A percentile compares a stretch with the other conserved stretches of the same genome.
Conservation (phyloP, 2,888 invertebrate species). For the Oxyteleia sp. region DNA sequence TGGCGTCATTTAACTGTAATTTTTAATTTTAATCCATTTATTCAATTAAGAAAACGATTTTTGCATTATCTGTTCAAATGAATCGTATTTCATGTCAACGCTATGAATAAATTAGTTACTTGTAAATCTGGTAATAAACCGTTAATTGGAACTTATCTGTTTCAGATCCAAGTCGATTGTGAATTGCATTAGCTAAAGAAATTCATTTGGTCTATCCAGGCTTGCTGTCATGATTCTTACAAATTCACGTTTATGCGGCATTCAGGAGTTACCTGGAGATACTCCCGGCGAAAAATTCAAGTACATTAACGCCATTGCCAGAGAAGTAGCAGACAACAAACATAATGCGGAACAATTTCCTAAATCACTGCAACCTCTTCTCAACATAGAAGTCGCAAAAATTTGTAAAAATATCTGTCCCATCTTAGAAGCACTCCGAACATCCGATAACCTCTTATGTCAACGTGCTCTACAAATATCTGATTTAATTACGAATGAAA, state of each 20-base stretch:
- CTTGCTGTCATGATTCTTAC: too few relatives aligned
- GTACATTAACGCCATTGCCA: conserved; percentile 76
- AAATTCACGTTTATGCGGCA: conserved; percentile 80
- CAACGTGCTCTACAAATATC: conserved; percentile 78
- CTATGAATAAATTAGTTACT: too few relatives aligned
- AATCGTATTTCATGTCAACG: too few relatives aligned
- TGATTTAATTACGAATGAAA: conserved; percentile 81
- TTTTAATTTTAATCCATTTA: too few relatives aligned
- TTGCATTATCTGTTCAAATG: too few relatives aligned
- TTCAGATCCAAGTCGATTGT: too few relatives aligned
- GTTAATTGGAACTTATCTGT: too few relatives aligned
- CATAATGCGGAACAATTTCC: conserved; percentile 62
- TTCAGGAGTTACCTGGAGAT: conserved; percentile 80
- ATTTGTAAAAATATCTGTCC: conserved; percentile 69
- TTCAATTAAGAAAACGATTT: too few relatives aligned
- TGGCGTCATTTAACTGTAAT: too few relatives aligned
- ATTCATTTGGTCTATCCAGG: too few relatives aligned
- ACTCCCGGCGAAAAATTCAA: conserved; percentile 79
- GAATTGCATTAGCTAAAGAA: too few relatives aligned
- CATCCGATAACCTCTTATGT: conserved; percentile 79
- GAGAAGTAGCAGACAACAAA: conserved; percentile 27
- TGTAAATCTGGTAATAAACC: too few relatives aligned
- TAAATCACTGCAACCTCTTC: conserved; percentile 74
- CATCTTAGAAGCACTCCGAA: conserved; percentile 80
- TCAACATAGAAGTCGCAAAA: conserved; percentile 78